A percentile compares a stretch with the other conserved stretches of the same genome.
Conservation (phyloP, 2,113 vertebrate genomes). For the Carassius auratus region DNA sequence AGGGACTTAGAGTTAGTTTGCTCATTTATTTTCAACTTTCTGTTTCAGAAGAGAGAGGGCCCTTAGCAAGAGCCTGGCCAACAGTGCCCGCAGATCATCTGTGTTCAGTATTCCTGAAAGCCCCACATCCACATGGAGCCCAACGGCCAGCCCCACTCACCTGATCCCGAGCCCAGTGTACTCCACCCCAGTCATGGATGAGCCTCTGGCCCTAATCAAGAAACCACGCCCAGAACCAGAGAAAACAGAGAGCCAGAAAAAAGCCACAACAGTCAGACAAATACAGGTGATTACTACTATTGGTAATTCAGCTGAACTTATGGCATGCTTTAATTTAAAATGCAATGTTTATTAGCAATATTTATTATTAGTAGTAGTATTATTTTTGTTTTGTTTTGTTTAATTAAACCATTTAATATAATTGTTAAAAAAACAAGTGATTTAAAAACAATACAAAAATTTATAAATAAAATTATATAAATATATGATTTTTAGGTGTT, state of each 20-base stretch:
- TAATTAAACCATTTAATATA: no score
- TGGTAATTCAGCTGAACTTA: background rate
- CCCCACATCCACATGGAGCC: conserved; percentile 72
- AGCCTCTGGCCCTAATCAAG: conserved; percentile 80
- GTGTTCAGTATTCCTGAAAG: conserved; percentile 67
- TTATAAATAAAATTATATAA: no score
- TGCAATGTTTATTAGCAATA: background rate
- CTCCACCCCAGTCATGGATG: conserved; percentile 74
- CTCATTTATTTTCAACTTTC: background rate
- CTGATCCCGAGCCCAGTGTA: conserved; percentile 68
- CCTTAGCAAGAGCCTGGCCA: conserved; percentile 65
- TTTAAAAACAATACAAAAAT: no score
- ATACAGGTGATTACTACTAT: conserved; percentile 70
- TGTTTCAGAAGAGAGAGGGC: conserved; percentile 74
- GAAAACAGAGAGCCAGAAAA: conserved; percentile 63
- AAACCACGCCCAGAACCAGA: conserved; percentile 73
- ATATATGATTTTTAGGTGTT: no score
- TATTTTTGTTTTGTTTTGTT: no score
- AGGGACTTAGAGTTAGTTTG: background rate
- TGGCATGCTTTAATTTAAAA: background rate
- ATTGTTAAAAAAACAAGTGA: no score
- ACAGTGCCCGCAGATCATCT: conserved; percentile 60
- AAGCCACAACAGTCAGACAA: conserved; percentile 58
- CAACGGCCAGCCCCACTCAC: conserved; percentile 70
- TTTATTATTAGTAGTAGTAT: no score